Evolutionary conservation across 2,888 invertebrate genomes (phyloP).

Genomic region (Tortrix viridana): DNA sequence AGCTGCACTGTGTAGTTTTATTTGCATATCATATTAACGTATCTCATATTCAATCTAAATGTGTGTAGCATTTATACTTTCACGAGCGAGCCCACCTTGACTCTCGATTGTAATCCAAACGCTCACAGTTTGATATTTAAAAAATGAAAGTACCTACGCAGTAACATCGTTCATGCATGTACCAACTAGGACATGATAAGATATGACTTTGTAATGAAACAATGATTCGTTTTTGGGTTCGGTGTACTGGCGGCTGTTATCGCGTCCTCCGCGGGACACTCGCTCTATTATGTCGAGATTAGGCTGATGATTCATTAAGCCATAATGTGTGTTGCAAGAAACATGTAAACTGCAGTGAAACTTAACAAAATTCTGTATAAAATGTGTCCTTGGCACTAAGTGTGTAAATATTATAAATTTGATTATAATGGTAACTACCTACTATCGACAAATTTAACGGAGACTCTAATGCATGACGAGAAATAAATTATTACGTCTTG

Average conservation of each 20-base stretch:
- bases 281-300: slow-evolving; percentile 67
- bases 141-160: slow-evolving; percentile 30
- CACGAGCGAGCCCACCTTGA: background rate
- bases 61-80: slow-evolving; percentile 19
- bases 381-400: too few relatives aligned
- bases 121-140: slow-evolving; percentile 22
- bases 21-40: slow-evolving; percentile 8
- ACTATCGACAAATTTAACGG: too few relatives aligned
- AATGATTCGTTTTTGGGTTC: slow-evolving; percentile 69
- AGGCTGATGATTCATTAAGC: slow-evolving; percentile 70
- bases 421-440: too few relatives aligned
- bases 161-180: slow-evolving; percentile 45
- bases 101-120: slow-evolving; percentile 16
- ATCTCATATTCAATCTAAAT: slow-evolving; percentile 19
- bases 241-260: slow-evolving; percentile 59
- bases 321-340: slow-evolving; percentile 32
- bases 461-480: too few relatives aligned
- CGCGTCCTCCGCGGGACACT: slow-evolving; percentile 70
- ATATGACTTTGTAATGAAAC: slow-evolving; percentile 55
- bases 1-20: too few relatives aligned
- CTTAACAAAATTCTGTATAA: background rate
- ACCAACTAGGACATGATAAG: slow-evolving; percentile 58
- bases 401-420: too few relatives aligned
- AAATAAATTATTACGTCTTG: too few relatives aligned
- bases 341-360: background rate